A percentile compares a stretch with the other conserved stretches of the same genome.
Evolutionary conservation across 2,888 invertebrate genomes (phyloP).

Genomic region (Lasioglossum zephyrum): DNA sequence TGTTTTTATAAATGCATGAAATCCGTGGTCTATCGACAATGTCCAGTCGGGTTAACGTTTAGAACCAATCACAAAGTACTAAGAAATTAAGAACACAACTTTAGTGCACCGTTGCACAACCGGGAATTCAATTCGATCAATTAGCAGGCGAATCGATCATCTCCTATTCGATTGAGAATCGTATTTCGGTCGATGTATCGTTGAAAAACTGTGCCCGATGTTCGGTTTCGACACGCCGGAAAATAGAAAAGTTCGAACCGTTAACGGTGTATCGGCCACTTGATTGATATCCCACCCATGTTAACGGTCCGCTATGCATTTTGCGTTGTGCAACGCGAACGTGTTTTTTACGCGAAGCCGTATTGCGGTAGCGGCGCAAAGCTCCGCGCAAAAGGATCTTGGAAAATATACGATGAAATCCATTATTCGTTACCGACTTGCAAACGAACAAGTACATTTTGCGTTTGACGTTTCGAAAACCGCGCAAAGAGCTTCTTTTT

Average conservation of each 20-base stretch:
- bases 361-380: constrained; percentile 22
- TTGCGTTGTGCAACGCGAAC: background rate
- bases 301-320: background rate
- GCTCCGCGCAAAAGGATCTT: constrained; percentile 18
- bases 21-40: too few relatives aligned
- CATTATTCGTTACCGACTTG: constrained; percentile 16
- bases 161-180: background rate
- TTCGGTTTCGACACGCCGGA: background rate
- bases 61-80: too few relatives aligned
- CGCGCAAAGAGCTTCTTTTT: background rate
- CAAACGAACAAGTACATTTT: constrained; percentile 11
- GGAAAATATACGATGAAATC: constrained; percentile 16
- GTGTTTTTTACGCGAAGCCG: constrained; percentile 13
- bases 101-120: background rate
- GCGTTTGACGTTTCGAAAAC: background rate
- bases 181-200: background rate
- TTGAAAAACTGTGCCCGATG: background rate
- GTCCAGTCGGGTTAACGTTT: too few relatives aligned
- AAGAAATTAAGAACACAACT: background rate
- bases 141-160: background rate
- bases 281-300: constrained; percentile 10
- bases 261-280: background rate
- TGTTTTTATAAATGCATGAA: too few relatives aligned
- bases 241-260: background rate
- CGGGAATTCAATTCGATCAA: background rate